Evolutionary conservation across 2,113 vertebrate species (phyloP).

Genomic region (Dolichallabes microphthalmus): DNA sequence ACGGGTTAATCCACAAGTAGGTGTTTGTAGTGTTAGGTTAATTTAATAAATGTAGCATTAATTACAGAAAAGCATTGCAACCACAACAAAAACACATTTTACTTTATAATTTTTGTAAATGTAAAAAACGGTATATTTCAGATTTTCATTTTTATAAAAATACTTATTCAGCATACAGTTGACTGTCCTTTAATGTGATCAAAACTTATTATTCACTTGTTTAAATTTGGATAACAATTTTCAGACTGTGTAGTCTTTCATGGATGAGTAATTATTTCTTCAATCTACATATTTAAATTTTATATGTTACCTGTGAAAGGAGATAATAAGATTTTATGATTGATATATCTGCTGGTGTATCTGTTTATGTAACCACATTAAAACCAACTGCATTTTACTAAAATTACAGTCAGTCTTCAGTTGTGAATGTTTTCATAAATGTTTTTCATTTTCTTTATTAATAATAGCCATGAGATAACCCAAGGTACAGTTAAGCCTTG

Average conservation of each 20-base stretch:
- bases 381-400: conserved; percentile 6
- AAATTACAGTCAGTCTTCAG: background rate
- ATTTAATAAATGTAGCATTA: background rate
- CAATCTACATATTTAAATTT: background rate
- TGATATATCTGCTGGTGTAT: conserved; percentile 21
- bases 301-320: background rate
- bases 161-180: background rate
- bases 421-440: background rate
- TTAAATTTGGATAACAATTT: background rate
- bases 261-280: background rate
- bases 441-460: background rate
- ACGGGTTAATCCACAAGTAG: background rate
- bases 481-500: background rate
- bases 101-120: background rate
- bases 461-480: background rate
- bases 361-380: conserved; percentile 23
- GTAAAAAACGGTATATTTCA: background rate
- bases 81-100: background rate
- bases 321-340: background rate
- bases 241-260: background rate
- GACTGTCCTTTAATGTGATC: background rate
- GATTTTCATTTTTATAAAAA: background rate
- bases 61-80: background rate
- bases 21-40: background rate
- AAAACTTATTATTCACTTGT: background rate